Conservation (phyloP, 2,797 vertebrate species). For the Denticeps clupeoides region DNA sequence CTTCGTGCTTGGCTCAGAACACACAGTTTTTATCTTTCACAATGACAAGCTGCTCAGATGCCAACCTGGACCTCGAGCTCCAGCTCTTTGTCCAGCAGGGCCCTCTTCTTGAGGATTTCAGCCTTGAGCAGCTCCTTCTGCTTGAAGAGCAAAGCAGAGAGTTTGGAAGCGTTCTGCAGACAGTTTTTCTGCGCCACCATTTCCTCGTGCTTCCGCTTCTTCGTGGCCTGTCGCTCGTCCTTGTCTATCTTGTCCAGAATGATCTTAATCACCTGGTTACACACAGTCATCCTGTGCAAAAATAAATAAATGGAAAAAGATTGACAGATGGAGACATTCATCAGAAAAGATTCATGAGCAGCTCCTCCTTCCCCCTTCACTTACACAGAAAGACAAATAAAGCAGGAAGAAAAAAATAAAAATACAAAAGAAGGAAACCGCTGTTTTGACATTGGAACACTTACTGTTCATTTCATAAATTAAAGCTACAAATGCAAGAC, state of each 20-base stretch:
- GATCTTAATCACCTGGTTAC: constrained; percentile 98
- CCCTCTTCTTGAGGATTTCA: constrained; percentile 89
- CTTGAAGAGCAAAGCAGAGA: constrained; percentile 85
- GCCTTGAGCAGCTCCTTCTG: constrained; percentile 93
- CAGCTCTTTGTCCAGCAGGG: constrained; percentile 86
- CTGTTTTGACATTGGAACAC: too few species aligned
- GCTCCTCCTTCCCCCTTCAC: too few species aligned
- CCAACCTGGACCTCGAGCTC: constrained; percentile 88
- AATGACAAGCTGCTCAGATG: too few species aligned
- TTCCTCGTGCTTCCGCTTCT: constrained; percentile 86
- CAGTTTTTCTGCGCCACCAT: constrained; percentile 85
- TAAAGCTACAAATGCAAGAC: too few species aligned
- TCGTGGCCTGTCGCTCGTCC: constrained; percentile 84
- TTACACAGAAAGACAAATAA: too few species aligned
- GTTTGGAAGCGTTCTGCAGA: constrained; percentile 80
- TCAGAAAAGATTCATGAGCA: too few species aligned
- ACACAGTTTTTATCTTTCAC: background rate
- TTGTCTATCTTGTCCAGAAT: constrained; percentile 96
- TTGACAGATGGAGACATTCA: background rate
- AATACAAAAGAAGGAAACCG: too few species aligned
- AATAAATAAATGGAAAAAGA: background rate
- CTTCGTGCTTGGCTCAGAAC: background rate
- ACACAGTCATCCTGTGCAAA: constrained; percentile 83
- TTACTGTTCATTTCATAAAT: too few species aligned
- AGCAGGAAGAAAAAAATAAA: too few species aligned